Evolutionary conservation across 2,113 vertebrate genomes (phyloP), one percentile per base, ranked within the genome.

Genomic region (Cichladusa arquata): DNA sequence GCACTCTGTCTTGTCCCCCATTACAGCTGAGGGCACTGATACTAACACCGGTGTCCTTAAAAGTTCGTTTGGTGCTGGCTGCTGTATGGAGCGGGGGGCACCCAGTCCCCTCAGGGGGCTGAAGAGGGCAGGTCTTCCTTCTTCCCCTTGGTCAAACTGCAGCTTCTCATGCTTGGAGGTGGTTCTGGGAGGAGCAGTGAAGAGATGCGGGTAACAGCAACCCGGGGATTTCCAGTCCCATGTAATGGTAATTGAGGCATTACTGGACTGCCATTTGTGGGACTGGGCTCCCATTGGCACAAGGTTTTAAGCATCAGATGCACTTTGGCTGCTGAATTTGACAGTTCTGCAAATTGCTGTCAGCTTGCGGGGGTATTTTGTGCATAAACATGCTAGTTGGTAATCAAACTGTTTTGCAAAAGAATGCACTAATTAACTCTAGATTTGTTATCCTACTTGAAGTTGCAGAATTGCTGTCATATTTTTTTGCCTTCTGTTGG

Each of bases 321-420:
- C 69, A 34, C 73, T 72, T 93, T 88, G 74, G 58, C 67, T 88
- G 78, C 91, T 87, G 92, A 89, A 90, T 97, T 89, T 94, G 97
- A 96, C 94, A 91, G 73, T 96, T 94, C 90, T 95, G 81, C 95
- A 97, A 90, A 96, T 97, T 97, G 78, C 88, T 92, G 79, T 97
- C 96, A 92, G 87, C 81, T 97, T 94, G 79, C 34, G 53, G 84
- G 71, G 84, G 64, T 84, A 58, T 97, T 97, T 85, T 95, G 85
- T 95, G 76, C 71, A 34, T 92, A 93, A 95, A 88, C 33, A 12
- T 69, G 64, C 85, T 92, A 77, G 86, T 69, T 19, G 20, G 93
- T 96, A 91, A 96, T 97, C 95, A 94, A 88, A 95, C 53, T 96
- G 92, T 96, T 97, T 97, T 97, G 93, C 85, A 91, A 92, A 89